Evolutionary conservation across 2,113 vertebrate species (phyloP), one percentile per base, ranked within the genome.

Genomic region (Boulengeromyrus knoepffleri): DNA sequence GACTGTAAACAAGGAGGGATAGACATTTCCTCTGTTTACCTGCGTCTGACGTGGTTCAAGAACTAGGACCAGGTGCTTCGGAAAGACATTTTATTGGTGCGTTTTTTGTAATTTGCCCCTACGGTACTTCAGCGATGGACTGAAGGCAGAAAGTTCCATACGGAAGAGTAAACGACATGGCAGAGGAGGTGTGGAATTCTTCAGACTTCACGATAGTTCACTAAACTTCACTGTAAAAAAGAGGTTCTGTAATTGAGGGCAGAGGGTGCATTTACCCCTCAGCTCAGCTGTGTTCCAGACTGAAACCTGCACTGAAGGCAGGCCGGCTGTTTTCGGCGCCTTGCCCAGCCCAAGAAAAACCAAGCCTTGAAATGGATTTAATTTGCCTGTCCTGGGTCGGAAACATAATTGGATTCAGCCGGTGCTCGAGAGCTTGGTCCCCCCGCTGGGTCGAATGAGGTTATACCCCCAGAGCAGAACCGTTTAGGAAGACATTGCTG

Each of bases 381-480:
- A 52, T 87, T 87, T 47, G 24, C 49, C 85, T 52, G 85, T 87
- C n/a, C 85, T 24, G 45, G 19, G 47, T 49, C 83, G 17, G 45
- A 27, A 87, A 31, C 46, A 52, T 87, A 87, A 87, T 87, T 87
- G 49, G 47, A 87, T 87, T 87, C 85, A 36, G 50, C 83, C 9
- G 12, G 39, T 85, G 12, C n/a, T 24, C 50, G 17, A 56, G 50
- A 39, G 31, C 24, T 21, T 2, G 10, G 49, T 19, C 50, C 85
- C 50, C n/a, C n/a, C 1, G 31, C 27, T 39, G 17, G 85, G 27
- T 27, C 7, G 27, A 36, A 31, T 27, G 27, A 56, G 85, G 85
- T 87, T 52, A 13, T 27, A 52, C 17, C 19, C 83, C 15, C 17
- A 36, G 85, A 53, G 47, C 27, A 87, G 85, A 85, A 47, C 45